Evolutionary conservation across 2,113 vertebrate genomes (phyloP), one percentile per base, ranked within the genome.

Genomic region (Cavia porcellus): DNA sequence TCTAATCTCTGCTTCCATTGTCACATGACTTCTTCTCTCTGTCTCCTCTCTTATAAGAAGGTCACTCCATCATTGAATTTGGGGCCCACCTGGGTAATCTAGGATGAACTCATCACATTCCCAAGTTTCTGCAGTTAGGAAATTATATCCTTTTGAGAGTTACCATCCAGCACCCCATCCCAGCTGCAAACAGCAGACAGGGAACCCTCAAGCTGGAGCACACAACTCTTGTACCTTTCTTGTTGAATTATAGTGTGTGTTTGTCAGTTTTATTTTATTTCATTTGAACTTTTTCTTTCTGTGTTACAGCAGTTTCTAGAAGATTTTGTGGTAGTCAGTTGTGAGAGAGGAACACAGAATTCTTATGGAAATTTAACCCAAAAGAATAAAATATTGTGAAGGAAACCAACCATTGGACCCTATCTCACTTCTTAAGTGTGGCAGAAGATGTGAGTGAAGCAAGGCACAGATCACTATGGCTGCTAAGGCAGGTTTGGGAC

Each of bases 111-210:
- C 25, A 2, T 38, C 50, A 30, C 15, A 7, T 17, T 47, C 35
- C 30, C 32, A 61, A 38, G 20, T 12, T 52, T 42, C 42, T 24
- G 38, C 25, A 55, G 10, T 35, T 3, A 28, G 25, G 50, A 42
- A 5, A 5, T 5, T 35, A 35, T 19, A 13, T 80, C 52, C 38
- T 64, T 83, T 1, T 5, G 10, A 38, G 59, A 57, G 68, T 47
- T 4, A 20, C 19, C 20, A 32, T 25, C 85, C 20, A 50, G 15
- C 14, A 28, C 9, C 8, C 28, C 1, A 77, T 17, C 8, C 17
- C 0, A 5, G 13, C 0, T 28, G 61, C 12, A 19, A 47, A 19
- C 4, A 20, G 8, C 45, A 19, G 22, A 13, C 15, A 57, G 7
- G 22, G 15, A 45, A 22, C 5, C 12, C 64, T 45, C 84, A 4